Conservation (phyloP, 2,797 vertebrate genomes). For the Ambastaia sidthimunki region DNA sequence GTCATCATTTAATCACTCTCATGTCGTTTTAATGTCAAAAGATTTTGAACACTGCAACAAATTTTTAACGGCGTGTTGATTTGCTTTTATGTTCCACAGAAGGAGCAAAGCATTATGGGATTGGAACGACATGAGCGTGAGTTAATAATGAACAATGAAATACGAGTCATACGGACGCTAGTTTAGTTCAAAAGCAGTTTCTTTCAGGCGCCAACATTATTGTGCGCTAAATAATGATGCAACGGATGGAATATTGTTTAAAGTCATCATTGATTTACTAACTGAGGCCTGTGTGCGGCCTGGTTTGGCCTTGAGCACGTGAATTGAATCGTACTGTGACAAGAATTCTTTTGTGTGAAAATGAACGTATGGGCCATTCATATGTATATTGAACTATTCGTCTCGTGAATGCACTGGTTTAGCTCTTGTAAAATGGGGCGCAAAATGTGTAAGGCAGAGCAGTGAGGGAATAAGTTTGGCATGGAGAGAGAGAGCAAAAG, state of each 20-base stretch:
- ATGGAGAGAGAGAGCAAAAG: slow-evolving; percentile 63
- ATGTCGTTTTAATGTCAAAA: background rate
- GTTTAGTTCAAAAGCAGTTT: background rate
- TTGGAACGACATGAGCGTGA: background rate
- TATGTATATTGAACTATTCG: slow-evolving; percentile 71
- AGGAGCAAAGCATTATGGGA: background rate
- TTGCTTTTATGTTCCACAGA: background rate
- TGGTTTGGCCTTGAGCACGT: slow-evolving; percentile 60
- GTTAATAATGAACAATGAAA: background rate
- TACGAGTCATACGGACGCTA: background rate
- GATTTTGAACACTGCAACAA: too few species aligned
- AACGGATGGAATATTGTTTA: background rate
- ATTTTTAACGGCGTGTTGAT: background rate
- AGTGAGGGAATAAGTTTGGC: slow-evolving; percentile 80
- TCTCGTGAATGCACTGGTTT: slow-evolving; percentile 74
- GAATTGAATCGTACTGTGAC: slow-evolving; percentile 65
- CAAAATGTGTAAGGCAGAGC: slow-evolving; percentile 73
- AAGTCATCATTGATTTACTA: background rate
- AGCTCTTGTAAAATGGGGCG: slow-evolving; percentile 78
- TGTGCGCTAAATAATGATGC: background rate
- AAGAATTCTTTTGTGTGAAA: slow-evolving; percentile 71
- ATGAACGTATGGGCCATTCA: slow-evolving; percentile 44
- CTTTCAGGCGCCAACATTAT: background rate
- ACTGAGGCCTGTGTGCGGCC: slow-evolving; percentile 67
- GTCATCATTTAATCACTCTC: background rate